These are phyloP conservation scores for Galago senegalensis DNA, from an alignment of 2,797 vertebrate species.

Conservation along the genomic window DNA sequence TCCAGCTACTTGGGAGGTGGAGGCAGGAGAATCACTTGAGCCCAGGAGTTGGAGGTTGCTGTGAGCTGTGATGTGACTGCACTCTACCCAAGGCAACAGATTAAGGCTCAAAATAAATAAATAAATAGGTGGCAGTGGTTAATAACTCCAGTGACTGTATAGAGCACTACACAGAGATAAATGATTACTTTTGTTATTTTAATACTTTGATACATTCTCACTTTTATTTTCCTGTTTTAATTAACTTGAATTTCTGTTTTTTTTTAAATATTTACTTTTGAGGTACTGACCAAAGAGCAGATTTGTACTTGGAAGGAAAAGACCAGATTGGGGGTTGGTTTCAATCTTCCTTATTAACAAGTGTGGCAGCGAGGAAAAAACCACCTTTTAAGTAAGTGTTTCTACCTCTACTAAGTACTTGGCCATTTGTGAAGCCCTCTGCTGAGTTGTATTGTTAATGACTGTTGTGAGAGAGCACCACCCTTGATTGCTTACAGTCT, in stretches of 20 bases:
- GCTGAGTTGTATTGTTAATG: neutral
- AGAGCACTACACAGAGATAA: neutral
- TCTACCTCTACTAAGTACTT: neutral
- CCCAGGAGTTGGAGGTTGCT: no score
- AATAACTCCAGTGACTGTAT: neutral
- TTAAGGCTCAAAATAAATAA: no score
- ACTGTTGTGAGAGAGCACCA: no score
- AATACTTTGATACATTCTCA: neutral
- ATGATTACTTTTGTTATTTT: neutral
- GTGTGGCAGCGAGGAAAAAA: constrained; percentile 94
- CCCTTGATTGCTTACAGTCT: neutral
- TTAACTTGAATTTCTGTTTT: neutral
- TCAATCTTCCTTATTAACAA: constrained; percentile 97
- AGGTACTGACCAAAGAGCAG: constrained; percentile 94
- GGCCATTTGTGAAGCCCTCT: no score
- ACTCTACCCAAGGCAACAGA: no score
- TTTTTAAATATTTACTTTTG: constrained; percentile 52
- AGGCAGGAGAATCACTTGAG: no score
- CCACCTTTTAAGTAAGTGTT: constrained; percentile 95
- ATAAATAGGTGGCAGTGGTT: neutral
- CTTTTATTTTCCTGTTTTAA: neutral
- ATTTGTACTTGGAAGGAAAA: constrained; percentile 96
- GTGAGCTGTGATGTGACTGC: no score
- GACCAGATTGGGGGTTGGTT: constrained; percentile 99
- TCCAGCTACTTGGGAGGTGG: no score